Evolutionary conservation across 23 tunicate genomes (phyloP).

Genomic region (Styela clava): DNA sequence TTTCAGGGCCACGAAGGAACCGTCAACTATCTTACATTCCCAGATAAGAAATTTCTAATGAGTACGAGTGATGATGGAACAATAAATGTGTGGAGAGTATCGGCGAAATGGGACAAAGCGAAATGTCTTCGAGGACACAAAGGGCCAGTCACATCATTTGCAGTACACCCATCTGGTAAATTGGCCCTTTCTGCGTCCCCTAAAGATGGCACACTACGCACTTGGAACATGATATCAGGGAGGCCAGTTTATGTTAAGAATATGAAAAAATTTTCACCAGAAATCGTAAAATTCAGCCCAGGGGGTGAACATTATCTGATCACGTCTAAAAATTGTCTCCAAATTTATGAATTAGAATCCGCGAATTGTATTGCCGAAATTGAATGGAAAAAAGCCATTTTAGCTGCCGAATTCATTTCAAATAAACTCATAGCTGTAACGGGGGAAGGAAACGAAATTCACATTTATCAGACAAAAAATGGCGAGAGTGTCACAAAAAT

Average conservation of each 20-base stretch:
- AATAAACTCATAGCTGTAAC: slow-evolving; percentile 17
- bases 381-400: slow-evolving; percentile 16
- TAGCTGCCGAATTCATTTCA: slow-evolving; percentile 17
- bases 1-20: slow-evolving; percentile 72
- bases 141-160: slow-evolving; percentile 69
- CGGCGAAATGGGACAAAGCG: slow-evolving; percentile 33
- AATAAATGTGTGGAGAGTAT: slow-evolving; percentile 61
- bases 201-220: slow-evolving; percentile 72
- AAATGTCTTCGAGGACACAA: slow-evolving; percentile 70
- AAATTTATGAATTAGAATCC: slow-evolving; percentile 52
- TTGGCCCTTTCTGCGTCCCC: slow-evolving; percentile 63
- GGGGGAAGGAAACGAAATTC: slow-evolving; percentile 15
- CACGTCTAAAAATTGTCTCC: slow-evolving; percentile 41
- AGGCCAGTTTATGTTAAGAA: slow-evolving; percentile 71
- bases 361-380: slow-evolving; percentile 56
- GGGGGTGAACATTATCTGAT: slow-evolving; percentile 47
- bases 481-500: neutral
- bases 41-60: slow-evolving; percentile 53
- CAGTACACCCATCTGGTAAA: slow-evolving; percentile 79
- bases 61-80: slow-evolving; percentile 90
- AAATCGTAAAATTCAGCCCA: slow-evolving; percentile 56
- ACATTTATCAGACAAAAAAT: slow-evolving; percentile 15
- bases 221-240: slow-evolving; percentile 85
- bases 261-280: slow-evolving; percentile 41
- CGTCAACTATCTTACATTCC: slow-evolving; percentile 45